Evolutionary conservation across 92 coral and sea anemone genomes (phyloP).

Genomic region (Bergia sp.): DNA sequence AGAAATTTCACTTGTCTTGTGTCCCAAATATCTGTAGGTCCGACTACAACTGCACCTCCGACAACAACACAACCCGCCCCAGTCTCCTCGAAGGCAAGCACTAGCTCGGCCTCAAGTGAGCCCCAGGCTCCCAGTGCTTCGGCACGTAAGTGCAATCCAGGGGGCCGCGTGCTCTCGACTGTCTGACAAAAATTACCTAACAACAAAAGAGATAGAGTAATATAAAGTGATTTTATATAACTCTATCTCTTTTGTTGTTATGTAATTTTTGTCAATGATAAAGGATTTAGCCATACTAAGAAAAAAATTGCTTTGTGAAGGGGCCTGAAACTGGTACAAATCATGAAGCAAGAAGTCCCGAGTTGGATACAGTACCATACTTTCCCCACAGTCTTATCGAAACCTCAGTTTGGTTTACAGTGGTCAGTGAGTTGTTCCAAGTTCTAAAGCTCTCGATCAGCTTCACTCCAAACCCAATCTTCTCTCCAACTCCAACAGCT

Average conservation of each 20-base stretch:
- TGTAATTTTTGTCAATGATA: neutral
- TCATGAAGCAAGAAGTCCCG: neutral
- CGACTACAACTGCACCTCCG: constrained; percentile 37
- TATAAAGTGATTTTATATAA: too few relatives aligned
- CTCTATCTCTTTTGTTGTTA: neutral
- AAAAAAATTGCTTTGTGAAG: too few relatives aligned
- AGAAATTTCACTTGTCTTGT: constrained; percentile 6
- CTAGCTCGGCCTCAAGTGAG: constrained; percentile 40
- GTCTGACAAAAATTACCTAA: neutral
- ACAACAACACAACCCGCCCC: constrained; percentile 36
- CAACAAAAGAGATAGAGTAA: neutral
- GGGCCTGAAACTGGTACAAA: neutral
- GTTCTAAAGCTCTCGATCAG: neutral
- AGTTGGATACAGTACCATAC: neutral
- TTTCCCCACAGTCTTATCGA: too few relatives aligned
- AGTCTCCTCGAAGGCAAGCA: constrained; percentile 47
- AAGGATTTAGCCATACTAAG: neutral
- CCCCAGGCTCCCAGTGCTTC: constrained; percentile 40
- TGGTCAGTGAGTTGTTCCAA: neutral
- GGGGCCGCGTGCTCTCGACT: neutral
- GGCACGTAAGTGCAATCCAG: constrained; percentile 21
- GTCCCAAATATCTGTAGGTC: constrained; percentile 28
- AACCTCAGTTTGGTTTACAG: too few relatives aligned
- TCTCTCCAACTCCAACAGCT: neutral
- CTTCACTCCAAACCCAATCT: neutral